Evolutionary conservation across 2,113 vertebrate genomes (phyloP).

Genomic region (Nyctereutes procyonoides): DNA sequence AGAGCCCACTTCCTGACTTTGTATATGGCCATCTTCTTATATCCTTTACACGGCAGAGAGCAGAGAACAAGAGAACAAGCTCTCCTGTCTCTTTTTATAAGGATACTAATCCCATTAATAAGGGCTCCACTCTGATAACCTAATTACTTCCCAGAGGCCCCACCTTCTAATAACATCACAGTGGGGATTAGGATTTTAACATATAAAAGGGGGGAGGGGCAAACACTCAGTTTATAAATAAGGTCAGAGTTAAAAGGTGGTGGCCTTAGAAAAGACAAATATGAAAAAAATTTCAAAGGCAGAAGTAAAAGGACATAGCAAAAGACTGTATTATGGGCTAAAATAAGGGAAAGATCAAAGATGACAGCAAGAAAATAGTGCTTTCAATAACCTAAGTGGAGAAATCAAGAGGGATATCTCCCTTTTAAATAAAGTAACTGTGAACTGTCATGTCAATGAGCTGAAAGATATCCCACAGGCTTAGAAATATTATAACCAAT

Average conservation of each 20-base stretch:
- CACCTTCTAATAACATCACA: neutral
- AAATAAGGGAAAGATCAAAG: neutral
- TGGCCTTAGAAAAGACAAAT: neutral
- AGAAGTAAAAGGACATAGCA: neutral
- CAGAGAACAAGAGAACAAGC: neutral
- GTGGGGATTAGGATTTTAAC: neutral
- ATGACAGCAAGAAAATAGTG: neutral
- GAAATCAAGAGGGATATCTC: neutral
- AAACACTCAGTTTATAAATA: neutral
- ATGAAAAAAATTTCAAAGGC: constrained; percentile 16
- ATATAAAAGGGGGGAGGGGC: neutral
- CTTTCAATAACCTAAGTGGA: neutral
- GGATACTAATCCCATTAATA: neutral
- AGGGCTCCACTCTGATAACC: neutral
- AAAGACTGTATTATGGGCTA: neutral
- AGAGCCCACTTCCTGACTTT: neutral
- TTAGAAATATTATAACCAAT: neutral
- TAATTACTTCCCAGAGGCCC: neutral
- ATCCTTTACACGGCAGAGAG: neutral
- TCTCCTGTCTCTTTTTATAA: neutral
- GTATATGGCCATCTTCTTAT: neutral
- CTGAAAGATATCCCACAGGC: neutral
- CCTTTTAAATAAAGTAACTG: neutral
- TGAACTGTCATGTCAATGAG: neutral
- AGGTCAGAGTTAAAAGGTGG: neutral